These are phyloP conservation scores for Chondrilla cf. caribensis DNA, from an alignment of 37 sponge, comb jelly and placozoan species.

Conservation along the genomic window DNA sequence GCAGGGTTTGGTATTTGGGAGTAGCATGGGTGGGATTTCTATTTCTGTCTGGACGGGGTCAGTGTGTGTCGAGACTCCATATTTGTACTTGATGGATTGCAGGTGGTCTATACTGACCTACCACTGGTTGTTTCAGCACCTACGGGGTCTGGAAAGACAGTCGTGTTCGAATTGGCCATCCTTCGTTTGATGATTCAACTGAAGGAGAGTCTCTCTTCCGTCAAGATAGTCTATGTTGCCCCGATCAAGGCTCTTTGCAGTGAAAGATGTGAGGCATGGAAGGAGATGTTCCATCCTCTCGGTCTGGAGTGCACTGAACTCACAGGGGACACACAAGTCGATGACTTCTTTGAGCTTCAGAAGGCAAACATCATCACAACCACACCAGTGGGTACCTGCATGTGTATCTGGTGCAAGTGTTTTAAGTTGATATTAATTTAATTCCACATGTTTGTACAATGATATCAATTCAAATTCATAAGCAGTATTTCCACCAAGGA, in stretches of 20 bases:
- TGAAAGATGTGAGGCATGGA: slow-evolving; percentile 92
- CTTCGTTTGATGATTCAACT: slow-evolving; percentile 76
- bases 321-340: slow-evolving; percentile 93
- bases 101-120: slow-evolving; percentile 88
- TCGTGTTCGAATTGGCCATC: slow-evolving; percentile 94
- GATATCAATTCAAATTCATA: no score
- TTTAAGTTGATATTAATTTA: no score
- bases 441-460: no score
- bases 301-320: slow-evolving; percentile 86
- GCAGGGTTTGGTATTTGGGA: no score
- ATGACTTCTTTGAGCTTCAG: slow-evolving; percentile 92
- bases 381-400: slow-evolving; percentile 76
- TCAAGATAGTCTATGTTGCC: slow-evolving; percentile 91
- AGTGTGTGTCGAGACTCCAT: background rate
- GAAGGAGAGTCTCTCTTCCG: slow-evolving; percentile 11
- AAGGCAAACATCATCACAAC: slow-evolving; percentile 90
- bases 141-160: slow-evolving; percentile 98
- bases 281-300: slow-evolving; percentile 77
- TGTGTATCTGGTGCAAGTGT: background rate
- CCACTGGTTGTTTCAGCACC: slow-evolving; percentile 89
- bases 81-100: background rate
- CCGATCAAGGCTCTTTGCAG: slow-evolving; percentile 96
- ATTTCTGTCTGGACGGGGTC: no score
- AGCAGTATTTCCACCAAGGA: no score
- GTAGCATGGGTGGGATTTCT: no score